These are phyloP conservation scores for Dynastes maya DNA, from an alignment of 2,888 invertebrate genomes.

Conservation along the genomic window DNA sequence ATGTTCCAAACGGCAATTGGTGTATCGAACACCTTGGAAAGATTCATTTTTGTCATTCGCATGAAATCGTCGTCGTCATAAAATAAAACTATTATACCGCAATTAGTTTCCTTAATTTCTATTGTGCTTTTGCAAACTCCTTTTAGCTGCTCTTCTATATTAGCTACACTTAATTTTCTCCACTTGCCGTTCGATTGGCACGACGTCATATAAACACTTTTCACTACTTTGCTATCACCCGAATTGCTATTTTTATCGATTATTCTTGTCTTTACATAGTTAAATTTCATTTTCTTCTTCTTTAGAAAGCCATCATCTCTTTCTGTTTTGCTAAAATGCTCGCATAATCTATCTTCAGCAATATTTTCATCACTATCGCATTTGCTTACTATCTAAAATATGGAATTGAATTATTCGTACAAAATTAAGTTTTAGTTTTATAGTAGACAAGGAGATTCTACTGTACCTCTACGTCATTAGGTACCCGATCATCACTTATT, in stretches of 20 bases:
- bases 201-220: conserved; percentile 56
- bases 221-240: conserved; percentile 30
- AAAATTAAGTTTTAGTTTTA: not conserved
- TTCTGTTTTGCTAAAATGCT: conserved; percentile 26
- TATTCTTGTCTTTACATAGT: conserved; percentile 43
- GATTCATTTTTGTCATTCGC: conserved; percentile 67
- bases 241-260: conserved; percentile 35
- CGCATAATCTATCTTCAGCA: conserved; percentile 45
- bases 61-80: conserved; percentile 68
- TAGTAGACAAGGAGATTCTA: not conserved
- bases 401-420: not conserved
- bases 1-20: conserved; percentile 68
- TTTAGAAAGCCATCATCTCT: conserved; percentile 32
- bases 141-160: conserved; percentile 50
- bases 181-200: conserved; percentile 40
- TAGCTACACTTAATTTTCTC: conserved; percentile 40
- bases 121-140: conserved; percentile 54
- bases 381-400: conserved; percentile 23
- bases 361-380: conserved; percentile 42
- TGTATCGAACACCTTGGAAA: conserved; percentile 68
- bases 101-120: conserved; percentile 59
- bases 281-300: conserved; percentile 49
- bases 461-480: conserved; percentile 20
- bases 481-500: not conserved
- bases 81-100: conserved; percentile 69